Evolutionary conservation across 1,140 invertebrate species (phyloP).

Genomic region (Euura saliciscinereae): DNA sequence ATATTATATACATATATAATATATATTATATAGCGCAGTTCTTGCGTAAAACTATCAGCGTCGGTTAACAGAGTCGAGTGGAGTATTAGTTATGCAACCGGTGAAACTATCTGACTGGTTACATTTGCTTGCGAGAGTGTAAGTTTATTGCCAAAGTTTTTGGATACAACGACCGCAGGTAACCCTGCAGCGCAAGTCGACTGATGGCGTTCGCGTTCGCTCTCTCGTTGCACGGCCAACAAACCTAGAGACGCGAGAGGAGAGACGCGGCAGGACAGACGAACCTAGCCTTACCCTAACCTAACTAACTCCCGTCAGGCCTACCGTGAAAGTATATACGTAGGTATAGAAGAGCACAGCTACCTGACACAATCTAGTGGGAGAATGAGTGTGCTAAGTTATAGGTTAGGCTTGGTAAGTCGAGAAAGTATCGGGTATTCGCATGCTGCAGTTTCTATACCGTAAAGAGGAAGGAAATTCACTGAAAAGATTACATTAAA

Average conservation of each 20-base stretch:
- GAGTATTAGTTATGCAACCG: constrained; percentile 45
- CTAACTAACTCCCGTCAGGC: not conserved
- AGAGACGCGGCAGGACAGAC: constrained; percentile 14
- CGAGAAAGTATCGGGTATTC: not conserved
- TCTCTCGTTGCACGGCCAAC: not conserved
- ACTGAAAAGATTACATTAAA: constrained; percentile 36
- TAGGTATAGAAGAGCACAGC: not conserved
- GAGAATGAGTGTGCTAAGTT: not conserved
- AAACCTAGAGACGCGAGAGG: constrained; percentile 16
- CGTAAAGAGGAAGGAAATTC: not conserved
- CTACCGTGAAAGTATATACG: not conserved
- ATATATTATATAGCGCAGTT: not conserved
- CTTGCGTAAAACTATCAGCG: constrained; percentile 20
- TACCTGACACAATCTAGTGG: not conserved
- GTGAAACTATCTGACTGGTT: constrained; percentile 47
- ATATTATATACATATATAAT: no score
- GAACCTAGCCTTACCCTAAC: no score
- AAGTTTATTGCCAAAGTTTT: constrained; percentile 63
- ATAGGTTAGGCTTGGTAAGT: not conserved
- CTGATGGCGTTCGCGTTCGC: constrained; percentile 11
- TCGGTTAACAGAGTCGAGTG: constrained; percentile 18
- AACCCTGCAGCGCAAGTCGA: constrained; percentile 42
- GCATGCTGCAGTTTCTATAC: not conserved
- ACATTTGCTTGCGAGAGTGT: constrained; percentile 47
- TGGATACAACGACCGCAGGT: constrained; percentile 58